Evolutionary conservation across 2,888 invertebrate species (phyloP).

Genomic region (Epinotia nisella): DNA sequence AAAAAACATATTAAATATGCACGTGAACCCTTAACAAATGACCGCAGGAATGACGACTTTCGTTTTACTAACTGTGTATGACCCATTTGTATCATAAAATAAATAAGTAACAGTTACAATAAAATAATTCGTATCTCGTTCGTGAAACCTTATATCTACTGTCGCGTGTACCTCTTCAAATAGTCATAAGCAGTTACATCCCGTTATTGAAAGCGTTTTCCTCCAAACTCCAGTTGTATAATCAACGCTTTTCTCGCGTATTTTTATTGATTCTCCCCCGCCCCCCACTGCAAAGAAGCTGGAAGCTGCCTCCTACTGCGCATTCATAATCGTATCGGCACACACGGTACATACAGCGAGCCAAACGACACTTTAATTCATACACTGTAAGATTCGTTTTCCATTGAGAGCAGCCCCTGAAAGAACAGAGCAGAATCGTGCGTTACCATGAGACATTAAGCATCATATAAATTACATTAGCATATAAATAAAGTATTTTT

Average conservation of each 20-base stretch:
- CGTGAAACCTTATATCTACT: background rate
- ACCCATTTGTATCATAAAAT: background rate
- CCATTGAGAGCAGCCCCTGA: constrained; percentile 53
- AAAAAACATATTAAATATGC: no score
- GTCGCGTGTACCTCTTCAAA: constrained; percentile 17
- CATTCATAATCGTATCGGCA: constrained; percentile 84
- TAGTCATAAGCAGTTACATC: constrained; percentile 57
- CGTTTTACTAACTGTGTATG: no score
- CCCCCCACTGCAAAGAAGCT: constrained; percentile 73
- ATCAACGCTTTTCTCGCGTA: constrained; percentile 84
- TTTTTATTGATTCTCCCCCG: constrained; percentile 82
- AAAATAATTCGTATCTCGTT: background rate
- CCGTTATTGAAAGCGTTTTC: constrained; percentile 75
- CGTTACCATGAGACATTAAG: constrained; percentile 84
- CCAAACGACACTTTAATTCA: constrained; percentile 68
- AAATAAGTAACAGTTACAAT: background rate
- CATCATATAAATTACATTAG: constrained; percentile 85
- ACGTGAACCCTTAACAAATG: no score
- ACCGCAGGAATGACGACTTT: no score
- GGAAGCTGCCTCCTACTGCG: constrained; percentile 83
- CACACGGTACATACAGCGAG: constrained; percentile 64
- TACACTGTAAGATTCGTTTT: constrained; percentile 63
- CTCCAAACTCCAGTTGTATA: constrained; percentile 79
- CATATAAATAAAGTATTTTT: constrained; percentile 85
- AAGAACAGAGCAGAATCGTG: constrained; percentile 82